Evolutionary conservation across 1,140 invertebrate species (phyloP).

Genomic region (Papilio machaon): DNA sequence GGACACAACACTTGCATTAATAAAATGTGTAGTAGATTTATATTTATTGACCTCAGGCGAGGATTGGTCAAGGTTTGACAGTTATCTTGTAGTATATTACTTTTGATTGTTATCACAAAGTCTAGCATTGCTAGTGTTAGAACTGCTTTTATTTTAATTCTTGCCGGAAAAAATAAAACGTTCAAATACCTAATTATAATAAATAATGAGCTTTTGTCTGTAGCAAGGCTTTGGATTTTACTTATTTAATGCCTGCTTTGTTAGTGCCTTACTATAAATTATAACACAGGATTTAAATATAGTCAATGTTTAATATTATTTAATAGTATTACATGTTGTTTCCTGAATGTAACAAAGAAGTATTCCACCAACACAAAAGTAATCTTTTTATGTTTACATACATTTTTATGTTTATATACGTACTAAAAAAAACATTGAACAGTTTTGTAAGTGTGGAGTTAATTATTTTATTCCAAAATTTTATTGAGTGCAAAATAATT

Average conservation of each 20-base stretch:
- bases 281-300: not conserved
- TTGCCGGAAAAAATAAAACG: not conserved
- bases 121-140: not conserved
- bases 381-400: too few species aligned
- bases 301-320: not conserved
- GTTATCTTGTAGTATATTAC: constrained; percentile 15
- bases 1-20: not conserved
- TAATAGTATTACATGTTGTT: not conserved
- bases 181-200: not conserved
- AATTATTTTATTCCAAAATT: too few species aligned
- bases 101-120: not conserved
- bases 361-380: too few species aligned
- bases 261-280: too few species aligned
- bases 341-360: too few species aligned
- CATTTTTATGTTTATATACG: too few species aligned
- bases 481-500: too few species aligned
- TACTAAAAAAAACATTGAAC: too few species aligned
- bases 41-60: constrained; percentile 3
- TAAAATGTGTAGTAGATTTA: constrained; percentile 5
- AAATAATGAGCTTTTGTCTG: not conserved
- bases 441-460: too few species aligned
- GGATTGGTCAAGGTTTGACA: constrained; percentile 23
- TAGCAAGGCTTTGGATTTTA: not conserved
- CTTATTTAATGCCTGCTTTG: not conserved
- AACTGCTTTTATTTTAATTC: not conserved